Percentiles rank a stretch among this genome's conserved stretches.
Evolutionary conservation across 2,888 invertebrate species (phyloP).

Genomic region (Eurois occulta): DNA sequence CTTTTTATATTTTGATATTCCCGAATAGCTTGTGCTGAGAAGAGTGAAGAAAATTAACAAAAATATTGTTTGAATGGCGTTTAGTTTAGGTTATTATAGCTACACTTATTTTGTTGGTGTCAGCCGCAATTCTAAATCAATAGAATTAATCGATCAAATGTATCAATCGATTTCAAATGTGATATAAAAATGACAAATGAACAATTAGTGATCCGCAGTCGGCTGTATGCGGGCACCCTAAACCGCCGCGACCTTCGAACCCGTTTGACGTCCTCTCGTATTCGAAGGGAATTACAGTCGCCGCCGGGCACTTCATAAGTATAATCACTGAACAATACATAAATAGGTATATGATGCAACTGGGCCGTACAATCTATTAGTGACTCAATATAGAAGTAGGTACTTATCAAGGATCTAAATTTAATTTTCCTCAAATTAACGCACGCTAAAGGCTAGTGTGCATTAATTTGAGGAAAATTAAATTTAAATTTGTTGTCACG

Average conservation of each 20-base stretch:
- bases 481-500: neutral
- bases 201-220: neutral
- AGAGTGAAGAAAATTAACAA: neutral
- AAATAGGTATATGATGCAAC: constrained; percentile 25
- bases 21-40: no score
- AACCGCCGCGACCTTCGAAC: constrained; percentile 50
- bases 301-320: constrained; percentile 53
- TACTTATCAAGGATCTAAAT: neutral
- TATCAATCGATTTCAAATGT: neutral
- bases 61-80: no score
- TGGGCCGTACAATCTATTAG: constrained; percentile 10
- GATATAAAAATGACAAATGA: neutral
- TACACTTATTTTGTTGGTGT: no score
- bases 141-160: neutral
- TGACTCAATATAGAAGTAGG: constrained; percentile 20
- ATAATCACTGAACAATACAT: constrained; percentile 56
- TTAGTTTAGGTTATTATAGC: neutral
- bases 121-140: neutral
- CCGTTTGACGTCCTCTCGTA: constrained; percentile 32
- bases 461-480: constrained; percentile 22
- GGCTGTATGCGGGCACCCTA: constrained; percentile 1
- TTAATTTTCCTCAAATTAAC: no score
- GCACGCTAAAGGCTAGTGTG: no score
- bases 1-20: neutral
- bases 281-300: constrained; percentile 51